Percentiles rank a stretch among this genome's conserved stretches.
phyloP scores from a whole-genome alignment of 1,140 invertebrate species.

The Drosophila repleta region DNA sequence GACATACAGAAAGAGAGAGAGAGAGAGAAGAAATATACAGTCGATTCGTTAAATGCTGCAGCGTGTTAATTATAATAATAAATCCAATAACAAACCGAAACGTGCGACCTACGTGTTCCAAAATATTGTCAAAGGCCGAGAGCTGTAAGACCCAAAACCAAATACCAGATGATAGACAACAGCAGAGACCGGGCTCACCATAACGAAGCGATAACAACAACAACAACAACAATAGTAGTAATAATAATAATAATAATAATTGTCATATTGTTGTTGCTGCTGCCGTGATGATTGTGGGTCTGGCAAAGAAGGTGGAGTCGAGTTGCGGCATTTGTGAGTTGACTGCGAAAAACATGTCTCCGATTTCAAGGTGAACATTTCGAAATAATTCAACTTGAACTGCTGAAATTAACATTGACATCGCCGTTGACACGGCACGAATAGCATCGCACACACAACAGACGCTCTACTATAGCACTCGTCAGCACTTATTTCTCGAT shows the following conservation, averaged over 20 bases:
- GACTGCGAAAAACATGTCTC: slow-evolving; percentile 61
- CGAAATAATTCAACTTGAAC: slow-evolving; percentile 81
- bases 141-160: slow-evolving; percentile 46
- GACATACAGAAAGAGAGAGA: too few species aligned
- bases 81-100: slow-evolving; percentile 77
- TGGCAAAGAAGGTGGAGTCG: slow-evolving; percentile 61
- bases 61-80: slow-evolving; percentile 76
- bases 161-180: slow-evolving; percentile 45
- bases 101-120: slow-evolving; percentile 74
- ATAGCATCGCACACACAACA: slow-evolving; percentile 3
- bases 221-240: slow-evolving; percentile 65
- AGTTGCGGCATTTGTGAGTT: slow-evolving; percentile 50
- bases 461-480: slow-evolving; percentile 1
- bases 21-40: too few species aligned
- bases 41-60: slow-evolving; percentile 57
- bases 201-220: slow-evolving; percentile 62
- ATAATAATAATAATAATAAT: slow-evolving; percentile 44
- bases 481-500: slow-evolving; percentile 23
- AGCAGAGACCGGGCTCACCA: slow-evolving; percentile 14
- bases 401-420: slow-evolving; percentile 78
- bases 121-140: slow-evolving; percentile 71
- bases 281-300: slow-evolving; percentile 47
- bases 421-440: slow-evolving; percentile 59
- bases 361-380: slow-evolving; percentile 79
- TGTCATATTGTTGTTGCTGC: slow-evolving; percentile 18